These are phyloP conservation scores for Gymnoscelis rufifasciata DNA, from an alignment of 2,888 invertebrate genomes.

Conservation along the genomic window DNA sequence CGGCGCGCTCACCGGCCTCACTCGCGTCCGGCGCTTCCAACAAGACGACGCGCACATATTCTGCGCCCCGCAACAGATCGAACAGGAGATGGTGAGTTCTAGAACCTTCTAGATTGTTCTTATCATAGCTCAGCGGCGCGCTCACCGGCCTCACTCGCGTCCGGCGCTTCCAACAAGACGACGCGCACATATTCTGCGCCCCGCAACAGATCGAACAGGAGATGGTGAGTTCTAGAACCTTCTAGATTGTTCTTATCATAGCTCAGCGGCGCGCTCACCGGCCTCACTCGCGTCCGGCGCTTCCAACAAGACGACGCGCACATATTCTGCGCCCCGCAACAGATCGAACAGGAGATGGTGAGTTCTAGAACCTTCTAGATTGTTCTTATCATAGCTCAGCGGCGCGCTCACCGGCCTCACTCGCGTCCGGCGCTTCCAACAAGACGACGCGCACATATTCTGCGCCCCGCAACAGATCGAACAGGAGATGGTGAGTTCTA, in stretches of 20 bases:
- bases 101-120: no score
- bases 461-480: background rate
- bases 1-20: conserved; percentile 97
- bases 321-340: background rate
- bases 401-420: no score
- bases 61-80: conserved; percentile 93
- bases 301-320: background rate
- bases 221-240: conserved; percentile 84
- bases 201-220: conserved; percentile 92
- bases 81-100: conserved; percentile 86
- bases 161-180: conserved; percentile 99
- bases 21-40: conserved; percentile 97
- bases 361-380: no score
- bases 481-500: no score
- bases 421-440: no score
- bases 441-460: background rate
- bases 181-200: conserved; percentile 99
- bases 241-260: no score
- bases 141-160: conserved; percentile 97
- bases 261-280: no score
- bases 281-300: no score
- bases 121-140: conserved; percentile 95
- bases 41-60: conserved; percentile 99
- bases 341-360: no score
- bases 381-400: no score